Evolutionary conservation across 2,888 invertebrate genomes (phyloP), one percentile per base, ranked within the genome.

Genomic region (Antheraea yamamai): DNA sequence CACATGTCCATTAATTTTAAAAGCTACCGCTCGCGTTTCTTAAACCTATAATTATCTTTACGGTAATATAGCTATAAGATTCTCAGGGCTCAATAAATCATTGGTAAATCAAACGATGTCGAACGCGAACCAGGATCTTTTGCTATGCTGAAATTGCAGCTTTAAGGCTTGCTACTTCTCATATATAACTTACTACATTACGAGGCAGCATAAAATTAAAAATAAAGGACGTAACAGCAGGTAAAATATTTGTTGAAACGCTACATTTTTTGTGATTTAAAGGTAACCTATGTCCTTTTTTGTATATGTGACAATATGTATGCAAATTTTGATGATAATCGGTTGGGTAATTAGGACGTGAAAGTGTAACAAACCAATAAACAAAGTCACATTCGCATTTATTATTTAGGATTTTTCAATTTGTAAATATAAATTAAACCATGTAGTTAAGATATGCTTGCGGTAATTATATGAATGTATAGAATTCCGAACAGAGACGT

Each of bases 1-100:
- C 92, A 89, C 88, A 85, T 89, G 86, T 90, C 91, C 93, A 92
- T 93, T 94, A 91, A 92, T 92, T 93, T 91, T 90, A 91, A 91
- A 90, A 89, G 90, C 89, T 85, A 89, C 89, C 88, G 88, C 89
- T 77, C 88, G 81, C 86, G 85, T 90, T 91, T 88, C 87, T 90
- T 89, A 88, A 89, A 89, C 90, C 89, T 89, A 89, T 91, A 89
- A 92, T 92, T 92, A 92, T 91, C 88, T 88, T 84, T 82, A 88
- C 86, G 80, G 86, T 89, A 88, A 88, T 89, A 88, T 78, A 83
- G 83, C 81, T 81, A 84, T 84, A 85, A 85, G 87, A 88, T 88
- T 87, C 83, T 86, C 85, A 83, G 80, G 83, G 78, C 58, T 82
- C 79, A 85, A 91, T 92, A 91, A 92, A 92, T 93, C 91, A 91